Conservation (phyloP, 2,797 vertebrate species). For the Pitangus sulphuratus region DNA sequence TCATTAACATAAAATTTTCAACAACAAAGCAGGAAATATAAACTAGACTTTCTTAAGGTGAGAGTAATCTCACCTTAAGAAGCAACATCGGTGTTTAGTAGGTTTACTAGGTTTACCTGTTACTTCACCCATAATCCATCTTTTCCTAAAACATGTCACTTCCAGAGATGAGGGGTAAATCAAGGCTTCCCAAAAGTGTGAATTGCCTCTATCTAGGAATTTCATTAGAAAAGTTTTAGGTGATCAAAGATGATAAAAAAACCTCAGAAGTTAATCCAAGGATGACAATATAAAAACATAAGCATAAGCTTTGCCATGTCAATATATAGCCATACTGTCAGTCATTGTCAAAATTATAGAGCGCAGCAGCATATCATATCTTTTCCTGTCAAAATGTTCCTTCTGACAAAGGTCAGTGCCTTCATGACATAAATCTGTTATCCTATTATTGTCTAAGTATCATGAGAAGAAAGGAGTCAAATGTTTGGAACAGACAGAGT, state of each 20-base stretch:
- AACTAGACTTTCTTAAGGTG: background rate
- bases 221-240: constrained; percentile 39
- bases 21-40: background rate
- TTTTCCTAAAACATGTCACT: background rate
- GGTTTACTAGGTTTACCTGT: background rate
- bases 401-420: constrained; percentile 71
- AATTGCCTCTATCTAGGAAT: background rate
- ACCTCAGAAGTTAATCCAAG: constrained; percentile 54
- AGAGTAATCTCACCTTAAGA: background rate
- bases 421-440: constrained; percentile 72
- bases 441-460: constrained; percentile 64
- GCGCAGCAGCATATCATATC: background rate
- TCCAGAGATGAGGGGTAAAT: background rate
- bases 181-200: background rate
- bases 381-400: constrained; percentile 66
- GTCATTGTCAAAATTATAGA: constrained; percentile 65
- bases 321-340: constrained; percentile 41
- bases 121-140: background rate
- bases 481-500: constrained; percentile 43
- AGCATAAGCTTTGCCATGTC: background rate
- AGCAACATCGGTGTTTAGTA: background rate
- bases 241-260: background rate
- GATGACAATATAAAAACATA: constrained; percentile 47
- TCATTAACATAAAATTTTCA: background rate
- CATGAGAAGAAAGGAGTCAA: constrained; percentile 52